Conservation (phyloP, 2,888 invertebrate genomes). For the Pyralis farinalis region DNA sequence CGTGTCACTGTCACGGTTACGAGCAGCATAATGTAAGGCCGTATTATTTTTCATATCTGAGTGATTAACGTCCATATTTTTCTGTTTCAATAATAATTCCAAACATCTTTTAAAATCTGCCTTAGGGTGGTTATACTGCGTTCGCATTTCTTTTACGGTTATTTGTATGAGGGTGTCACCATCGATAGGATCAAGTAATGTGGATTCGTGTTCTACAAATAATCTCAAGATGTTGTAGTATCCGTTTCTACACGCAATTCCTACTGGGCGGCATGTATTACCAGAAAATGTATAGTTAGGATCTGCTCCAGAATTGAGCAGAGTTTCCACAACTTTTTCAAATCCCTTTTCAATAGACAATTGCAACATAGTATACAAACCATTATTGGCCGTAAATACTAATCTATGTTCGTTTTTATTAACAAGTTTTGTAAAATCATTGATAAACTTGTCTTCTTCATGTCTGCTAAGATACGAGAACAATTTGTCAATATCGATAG, state of each 20-base stretch:
- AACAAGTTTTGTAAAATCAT: conserved; percentile 65
- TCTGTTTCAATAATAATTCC: conserved; percentile 78
- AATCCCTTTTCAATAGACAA: conserved; percentile 79
- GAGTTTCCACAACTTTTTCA: conserved; percentile 64
- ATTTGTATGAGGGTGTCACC: conserved; percentile 78
- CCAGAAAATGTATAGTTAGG: conserved; percentile 71
- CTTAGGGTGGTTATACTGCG: conserved; percentile 61
- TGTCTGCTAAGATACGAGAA: conserved; percentile 76
- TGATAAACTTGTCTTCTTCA: conserved; percentile 81
- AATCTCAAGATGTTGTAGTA: conserved; percentile 74
- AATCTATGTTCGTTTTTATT: conserved; percentile 65
- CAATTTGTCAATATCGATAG: conserved; percentile 69
- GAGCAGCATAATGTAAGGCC: conserved; percentile 88
- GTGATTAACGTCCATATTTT: conserved; percentile 82
- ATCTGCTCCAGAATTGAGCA: conserved; percentile 77
- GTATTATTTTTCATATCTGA: conserved; percentile 84
- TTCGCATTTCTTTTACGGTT: conserved; percentile 76
- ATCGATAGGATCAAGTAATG: conserved; percentile 64
- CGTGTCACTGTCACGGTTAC: conserved; percentile 84
- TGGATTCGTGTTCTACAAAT: conserved; percentile 70
- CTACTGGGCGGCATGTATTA: conserved; percentile 76
- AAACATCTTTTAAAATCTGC: conserved; percentile 83
- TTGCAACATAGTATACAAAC: conserved; percentile 68
- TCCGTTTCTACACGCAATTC: conserved; percentile 83
- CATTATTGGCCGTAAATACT: conserved; percentile 60